Evolutionary conservation across 2,888 invertebrate species (phyloP), one percentile per base, ranked within the genome.

Genomic region (Eupithecia subumbrata): DNA sequence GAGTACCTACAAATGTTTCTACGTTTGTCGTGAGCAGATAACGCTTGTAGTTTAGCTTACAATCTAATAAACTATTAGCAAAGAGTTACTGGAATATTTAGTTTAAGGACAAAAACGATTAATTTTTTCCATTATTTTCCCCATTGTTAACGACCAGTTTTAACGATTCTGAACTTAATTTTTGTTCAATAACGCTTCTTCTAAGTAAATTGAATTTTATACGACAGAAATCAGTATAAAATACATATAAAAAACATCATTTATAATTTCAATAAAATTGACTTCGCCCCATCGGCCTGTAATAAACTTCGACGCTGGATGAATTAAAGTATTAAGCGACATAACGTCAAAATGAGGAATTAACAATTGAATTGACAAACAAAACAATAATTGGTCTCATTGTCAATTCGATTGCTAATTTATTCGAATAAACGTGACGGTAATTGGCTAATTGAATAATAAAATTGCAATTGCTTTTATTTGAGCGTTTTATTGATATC

Each of bases 351-450:
- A 88, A 88, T 87, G 88, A 90, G 84, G 88, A 88, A 90, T 90
- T 89, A 89, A 89, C 87, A 89, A 89, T 87, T 88, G 85, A 86
- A 91, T 88, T 87, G 86, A 87, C 88, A 90, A 90, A 88, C 86
- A 89, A 86, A 86, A 87, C 87, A 88, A 11, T 60, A 60, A 90
- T 89, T 88, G 87, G 84, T 87, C 89, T 87, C 82, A 83, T 74
- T 80, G 84, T 81, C 79, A 86, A 84, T 85, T 82, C 88, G 85
- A 87, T 85, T 84, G 87, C 88, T 90, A 89, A 91, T 90, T 90
- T 76, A 89, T 88, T 88, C 85, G 88, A 90, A 88, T 86, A 87
- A 83, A 72, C 82, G 37, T 37, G 37, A 37, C 37, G 80, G 83
- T 89, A 88, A 87, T 88, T 88, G 79, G 83, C 84, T 85, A 83